These are phyloP conservation scores for Dinothrombium tinctorium DNA, from an alignment of 1,140 invertebrate genomes.

Conservation along the genomic window DNA sequence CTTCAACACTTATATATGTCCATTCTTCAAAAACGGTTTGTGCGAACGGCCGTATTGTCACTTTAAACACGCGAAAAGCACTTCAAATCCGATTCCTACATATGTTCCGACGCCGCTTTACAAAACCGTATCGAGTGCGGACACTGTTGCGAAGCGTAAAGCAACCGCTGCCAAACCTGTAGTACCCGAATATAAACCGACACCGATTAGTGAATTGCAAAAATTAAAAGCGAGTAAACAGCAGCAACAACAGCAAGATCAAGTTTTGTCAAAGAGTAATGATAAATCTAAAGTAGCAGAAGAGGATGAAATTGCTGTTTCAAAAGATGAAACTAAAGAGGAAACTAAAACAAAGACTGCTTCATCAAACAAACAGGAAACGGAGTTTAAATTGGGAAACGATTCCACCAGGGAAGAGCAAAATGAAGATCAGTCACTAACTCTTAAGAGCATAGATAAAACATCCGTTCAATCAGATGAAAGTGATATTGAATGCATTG, in stretches of 20 bases:
- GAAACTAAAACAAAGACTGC: neutral
- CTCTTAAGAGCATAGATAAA: too few species aligned
- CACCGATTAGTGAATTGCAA: constrained; percentile 32
- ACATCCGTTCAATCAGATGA: too few species aligned
- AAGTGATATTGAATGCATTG: too few species aligned
- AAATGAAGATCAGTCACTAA: too few species aligned
- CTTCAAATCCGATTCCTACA: constrained; percentile 23
- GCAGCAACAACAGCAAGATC: constrained; percentile 9
- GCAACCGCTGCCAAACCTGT: neutral
- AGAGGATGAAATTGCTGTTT: too few species aligned
- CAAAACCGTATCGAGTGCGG: too few species aligned
- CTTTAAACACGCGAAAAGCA: constrained; percentile 51
- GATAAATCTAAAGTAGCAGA: too few species aligned
- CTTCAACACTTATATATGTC: constrained; percentile 55
- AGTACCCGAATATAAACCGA: constrained; percentile 31
- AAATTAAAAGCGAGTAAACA: constrained; percentile 17
- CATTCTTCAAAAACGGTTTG: constrained; percentile 46
- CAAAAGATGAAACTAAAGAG: constrained; percentile 7
- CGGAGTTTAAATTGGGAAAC: neutral
- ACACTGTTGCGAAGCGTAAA: constrained; percentile 2
- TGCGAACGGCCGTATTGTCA: constrained; percentile 71
- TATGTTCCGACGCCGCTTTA: constrained; percentile 18
- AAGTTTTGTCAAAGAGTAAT: too few species aligned
- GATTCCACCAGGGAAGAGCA: neutral
- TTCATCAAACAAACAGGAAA: constrained; percentile 5